Percentiles rank a stretch among this genome's conserved stretches.
These are phyloP conservation scores for Neoascia interrupta DNA, from an alignment of 2,888 invertebrate genomes.

Conservation along the genomic window DNA sequence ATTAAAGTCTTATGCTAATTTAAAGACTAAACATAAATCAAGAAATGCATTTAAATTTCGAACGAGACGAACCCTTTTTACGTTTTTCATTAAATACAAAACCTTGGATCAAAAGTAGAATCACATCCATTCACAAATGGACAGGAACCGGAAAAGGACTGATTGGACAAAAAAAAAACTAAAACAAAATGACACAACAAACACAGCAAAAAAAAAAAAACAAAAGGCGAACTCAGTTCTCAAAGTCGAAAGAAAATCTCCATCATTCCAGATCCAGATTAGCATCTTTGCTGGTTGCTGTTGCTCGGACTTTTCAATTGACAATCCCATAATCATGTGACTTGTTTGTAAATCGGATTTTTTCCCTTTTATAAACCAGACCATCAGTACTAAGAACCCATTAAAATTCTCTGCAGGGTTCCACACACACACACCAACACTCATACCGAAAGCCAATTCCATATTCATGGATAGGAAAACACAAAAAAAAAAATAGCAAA, in stretches of 20 bases:
- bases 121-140: not conserved
- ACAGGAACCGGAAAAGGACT: constrained; percentile 10
- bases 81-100: constrained; percentile 4
- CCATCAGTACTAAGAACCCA: constrained; percentile 53
- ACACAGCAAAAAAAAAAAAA: constrained; percentile 4
- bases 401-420: constrained; percentile 49
- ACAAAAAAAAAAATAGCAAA: not conserved
- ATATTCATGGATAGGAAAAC: constrained; percentile 8
- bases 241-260: not conserved
- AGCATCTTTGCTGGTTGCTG: too few relatives aligned
- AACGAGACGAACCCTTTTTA: not conserved
- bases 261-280: too few relatives aligned
- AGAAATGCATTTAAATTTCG: constrained; percentile 1
- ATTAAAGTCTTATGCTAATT: too few relatives aligned
- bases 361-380: constrained; percentile 16
- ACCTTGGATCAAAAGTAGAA: constrained; percentile 2
- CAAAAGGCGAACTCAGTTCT: constrained; percentile 8
- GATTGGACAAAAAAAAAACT: constrained; percentile 7
- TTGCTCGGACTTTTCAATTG: too few relatives aligned
- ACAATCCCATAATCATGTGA: constrained; percentile 14
- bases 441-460: too few relatives aligned
- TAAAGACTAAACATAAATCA: too few relatives aligned
- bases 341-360: constrained; percentile 23
- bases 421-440: not conserved
- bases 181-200: not conserved